phyloP scores from a whole-genome alignment of 2,888 invertebrate species.

The Acrobasis suavella region DNA sequence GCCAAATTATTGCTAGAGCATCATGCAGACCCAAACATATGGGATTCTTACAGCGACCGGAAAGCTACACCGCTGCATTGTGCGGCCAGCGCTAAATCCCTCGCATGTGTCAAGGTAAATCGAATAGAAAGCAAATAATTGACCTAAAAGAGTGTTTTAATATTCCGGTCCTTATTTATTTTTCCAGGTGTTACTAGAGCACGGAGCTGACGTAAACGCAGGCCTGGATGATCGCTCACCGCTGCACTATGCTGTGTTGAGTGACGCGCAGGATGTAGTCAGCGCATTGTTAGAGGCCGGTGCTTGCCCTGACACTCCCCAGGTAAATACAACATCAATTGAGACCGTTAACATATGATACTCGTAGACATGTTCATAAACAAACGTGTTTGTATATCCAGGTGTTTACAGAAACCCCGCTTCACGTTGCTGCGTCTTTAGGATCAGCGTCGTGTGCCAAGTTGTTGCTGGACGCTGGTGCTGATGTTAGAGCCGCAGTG shows the following conservation, averaged over 20 bases:
- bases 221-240: slow-evolving; percentile 88
- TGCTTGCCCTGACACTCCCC: slow-evolving; percentile 91
- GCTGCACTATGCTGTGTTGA: slow-evolving; percentile 92
- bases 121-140: slow-evolving; percentile 36
- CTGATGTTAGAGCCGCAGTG: slow-evolving; percentile 89
- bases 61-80: slow-evolving; percentile 90
- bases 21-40: slow-evolving; percentile 86
- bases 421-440: slow-evolving; percentile 90
- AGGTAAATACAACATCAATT: slow-evolving; percentile 73
- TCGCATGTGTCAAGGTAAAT: slow-evolving; percentile 83
- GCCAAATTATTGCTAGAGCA: slow-evolving; percentile 86
- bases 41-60: slow-evolving; percentile 85
- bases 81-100: slow-evolving; percentile 86
- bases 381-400: slow-evolving; percentile 42
- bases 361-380: background rate
- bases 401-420: slow-evolving; percentile 92
- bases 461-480: slow-evolving; percentile 89
- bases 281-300: slow-evolving; percentile 87
- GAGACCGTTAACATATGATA: background rate
- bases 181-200: slow-evolving; percentile 83
- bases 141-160: slow-evolving; percentile 33
- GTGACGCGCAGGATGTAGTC: slow-evolving; percentile 88
- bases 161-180: slow-evolving; percentile 28
- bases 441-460: slow-evolving; percentile 87
- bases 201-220: slow-evolving; percentile 91